Percentiles rank a stretch among this genome's conserved stretches.
Conservation (phyloP, 2,113 vertebrate species). For the Crypturellus undulatus region DNA sequence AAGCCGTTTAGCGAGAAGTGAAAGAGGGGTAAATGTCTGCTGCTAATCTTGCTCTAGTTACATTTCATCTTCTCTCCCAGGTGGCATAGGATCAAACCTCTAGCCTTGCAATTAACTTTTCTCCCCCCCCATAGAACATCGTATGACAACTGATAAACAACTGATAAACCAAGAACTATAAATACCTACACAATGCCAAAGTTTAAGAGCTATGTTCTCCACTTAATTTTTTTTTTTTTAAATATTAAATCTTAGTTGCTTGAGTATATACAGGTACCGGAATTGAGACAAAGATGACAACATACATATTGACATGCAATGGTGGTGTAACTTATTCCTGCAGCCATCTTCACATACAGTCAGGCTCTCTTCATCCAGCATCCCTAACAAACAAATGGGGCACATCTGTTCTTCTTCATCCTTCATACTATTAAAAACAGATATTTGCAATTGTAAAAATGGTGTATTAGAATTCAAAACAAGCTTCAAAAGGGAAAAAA, state of each 20-base stretch:
- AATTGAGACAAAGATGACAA: background rate
- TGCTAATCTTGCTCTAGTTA: background rate
- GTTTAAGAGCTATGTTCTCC: background rate
- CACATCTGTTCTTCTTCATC: conserved; percentile 95
- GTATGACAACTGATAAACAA: background rate
- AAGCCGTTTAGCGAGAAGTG: background rate
- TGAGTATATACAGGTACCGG: background rate
- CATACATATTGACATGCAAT: conserved; percentile 95
- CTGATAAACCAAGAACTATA: background rate
- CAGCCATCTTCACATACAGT: conserved; percentile 91
- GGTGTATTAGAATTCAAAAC: background rate
- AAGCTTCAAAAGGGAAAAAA: background rate
- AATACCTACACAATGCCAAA: background rate
- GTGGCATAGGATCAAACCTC: background rate
- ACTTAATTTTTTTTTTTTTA: background rate
- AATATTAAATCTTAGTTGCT: too few species aligned
- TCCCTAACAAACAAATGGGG: conserved; percentile 90
- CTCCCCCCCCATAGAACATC: background rate
- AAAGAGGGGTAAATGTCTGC: background rate
- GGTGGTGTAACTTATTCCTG: conserved; percentile 92
- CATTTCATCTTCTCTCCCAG: background rate
- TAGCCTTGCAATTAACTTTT: background rate
- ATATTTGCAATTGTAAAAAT: background rate
- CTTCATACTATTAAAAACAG: conserved; percentile 81
- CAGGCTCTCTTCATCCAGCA: conserved; percentile 92